phyloP scores from a whole-genome alignment of 2,113 vertebrate genomes.

The Mesocricetus auratus region DNA sequence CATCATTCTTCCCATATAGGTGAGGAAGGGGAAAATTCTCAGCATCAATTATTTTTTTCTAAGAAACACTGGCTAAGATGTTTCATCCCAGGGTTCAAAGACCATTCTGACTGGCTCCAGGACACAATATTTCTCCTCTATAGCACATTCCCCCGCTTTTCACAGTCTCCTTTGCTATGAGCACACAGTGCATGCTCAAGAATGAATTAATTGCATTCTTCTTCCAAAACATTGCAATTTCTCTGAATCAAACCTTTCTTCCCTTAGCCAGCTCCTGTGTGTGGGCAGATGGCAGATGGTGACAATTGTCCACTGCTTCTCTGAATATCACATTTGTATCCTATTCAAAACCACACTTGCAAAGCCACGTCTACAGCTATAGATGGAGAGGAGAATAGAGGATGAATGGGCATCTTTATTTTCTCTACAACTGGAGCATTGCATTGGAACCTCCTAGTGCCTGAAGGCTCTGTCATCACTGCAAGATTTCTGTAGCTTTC shows the following conservation, averaged over 20 bases:
- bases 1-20: not conserved
- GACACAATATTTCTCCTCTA: not conserved
- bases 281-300: slow-evolving; percentile 75
- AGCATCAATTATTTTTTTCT: not conserved
- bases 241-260: slow-evolving; percentile 73
- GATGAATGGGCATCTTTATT: slow-evolving; percentile 56
- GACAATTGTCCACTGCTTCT: slow-evolving; percentile 73
- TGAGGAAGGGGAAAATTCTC: not conserved
- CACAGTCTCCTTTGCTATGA: not conserved
- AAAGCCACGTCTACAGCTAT: slow-evolving; percentile 59
- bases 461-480: slow-evolving; percentile 56
- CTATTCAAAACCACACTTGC: slow-evolving; percentile 72
- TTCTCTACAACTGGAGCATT: slow-evolving; percentile 58
- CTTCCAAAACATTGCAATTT: slow-evolving; percentile 50
- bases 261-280: slow-evolving; percentile 40
- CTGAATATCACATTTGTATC: slow-evolving; percentile 71
- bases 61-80: not conserved
- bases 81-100: not conserved
- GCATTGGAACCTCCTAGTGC: slow-evolving; percentile 40
- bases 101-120: not conserved
- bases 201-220: slow-evolving; percentile 61
- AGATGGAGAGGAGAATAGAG: slow-evolving; percentile 56
- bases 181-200: slow-evolving; percentile 46
- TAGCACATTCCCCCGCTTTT: not conserved
- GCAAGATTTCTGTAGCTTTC: slow-evolving; percentile 14